Evolutionary conservation across 1,140 invertebrate genomes (phyloP).

Genomic region (Cylas formicarius): DNA sequence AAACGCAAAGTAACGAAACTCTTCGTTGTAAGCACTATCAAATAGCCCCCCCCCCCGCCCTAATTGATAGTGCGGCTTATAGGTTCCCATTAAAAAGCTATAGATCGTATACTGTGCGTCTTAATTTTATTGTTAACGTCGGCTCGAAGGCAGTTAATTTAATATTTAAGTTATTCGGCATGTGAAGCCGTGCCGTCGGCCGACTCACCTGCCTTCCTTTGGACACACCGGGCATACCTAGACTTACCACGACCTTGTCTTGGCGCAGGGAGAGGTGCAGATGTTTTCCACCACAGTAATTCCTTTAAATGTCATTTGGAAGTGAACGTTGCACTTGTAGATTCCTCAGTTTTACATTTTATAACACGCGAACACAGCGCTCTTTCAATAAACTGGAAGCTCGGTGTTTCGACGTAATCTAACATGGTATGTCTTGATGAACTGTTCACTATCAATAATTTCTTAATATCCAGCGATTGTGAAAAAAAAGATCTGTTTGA

Average conservation of each 20-base stretch:
- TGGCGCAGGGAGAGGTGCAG: neutral
- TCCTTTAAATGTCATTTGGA: too few relatives aligned
- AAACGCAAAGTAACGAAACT: too few relatives aligned
- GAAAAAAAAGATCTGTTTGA: too few relatives aligned
- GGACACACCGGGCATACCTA: constrained; percentile 21
- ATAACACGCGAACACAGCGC: neutral
- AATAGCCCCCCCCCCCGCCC: too few relatives aligned
- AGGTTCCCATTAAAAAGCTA: constrained; percentile 5
- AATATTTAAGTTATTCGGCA: constrained; percentile 29
- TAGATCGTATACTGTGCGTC: constrained; percentile 9
- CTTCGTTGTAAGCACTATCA: too few relatives aligned
- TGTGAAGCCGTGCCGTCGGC: constrained; percentile 20
- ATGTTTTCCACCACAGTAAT: too few relatives aligned
- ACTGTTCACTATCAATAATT: too few relatives aligned
- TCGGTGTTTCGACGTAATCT: constrained; percentile 2
- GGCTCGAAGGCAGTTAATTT: constrained; percentile 19
- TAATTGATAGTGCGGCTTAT: too few relatives aligned
- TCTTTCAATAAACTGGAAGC: constrained; percentile 6
- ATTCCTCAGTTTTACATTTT: neutral
- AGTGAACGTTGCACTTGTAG: too few relatives aligned
- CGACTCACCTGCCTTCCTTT: constrained; percentile 20
- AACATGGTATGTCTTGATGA: too few relatives aligned
- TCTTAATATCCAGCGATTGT: too few relatives aligned
- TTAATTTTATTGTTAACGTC: constrained; percentile 17
- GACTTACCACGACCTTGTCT: constrained; percentile 14